Evolutionary conservation across 1,140 invertebrate genomes (phyloP), one percentile per base, ranked within the genome.

Genomic region (Brachionus manjavacas): DNA sequence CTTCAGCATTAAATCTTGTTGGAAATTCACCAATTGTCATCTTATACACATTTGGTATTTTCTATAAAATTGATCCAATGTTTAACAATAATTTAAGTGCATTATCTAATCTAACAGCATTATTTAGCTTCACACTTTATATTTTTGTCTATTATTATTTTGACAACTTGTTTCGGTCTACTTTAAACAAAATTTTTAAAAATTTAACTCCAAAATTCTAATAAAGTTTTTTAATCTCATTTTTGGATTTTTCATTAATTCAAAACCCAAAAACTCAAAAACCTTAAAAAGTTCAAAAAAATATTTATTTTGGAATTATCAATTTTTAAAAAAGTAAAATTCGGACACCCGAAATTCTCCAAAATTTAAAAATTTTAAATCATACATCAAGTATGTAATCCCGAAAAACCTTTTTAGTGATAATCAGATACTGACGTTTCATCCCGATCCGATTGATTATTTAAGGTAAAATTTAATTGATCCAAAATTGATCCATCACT

Each of bases 131-230:
- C 52, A 76, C 72, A 25, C 46, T 43, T 16, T 76, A 76, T 35
- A 76, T 76, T 25, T 76, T 76, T 76, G 72, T 76, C 6, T 76
- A 76, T 49, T 76, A 28, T 28, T 76, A 76, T 76, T 76, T 76
- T 49, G 31, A 76, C 25, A 49, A 76, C 3, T 20, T 76, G 28
- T 76, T 76, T 76, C 72, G 72, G 11, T 20, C 16, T 4, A 49
- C 9, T 49, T 25, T 76, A 49, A 76, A 25, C 12, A 76, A 49
- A 3, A 23, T 49, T 49, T 49, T 76, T 72, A 72, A 39, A 72
- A n/a, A 39, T 72, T 41, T 41, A 41, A 41, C 9, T 20, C 6
- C 7, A 39, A 39, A 41, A n/a, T 39, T 72, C 16, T 23, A 55
- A 23, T 55, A 55, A 55, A 46, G 43, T 46, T 12, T 2, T 14